These are phyloP conservation scores for Conomelus anceps DNA, from an alignment of 2,888 invertebrate species.

Conservation along the genomic window DNA sequence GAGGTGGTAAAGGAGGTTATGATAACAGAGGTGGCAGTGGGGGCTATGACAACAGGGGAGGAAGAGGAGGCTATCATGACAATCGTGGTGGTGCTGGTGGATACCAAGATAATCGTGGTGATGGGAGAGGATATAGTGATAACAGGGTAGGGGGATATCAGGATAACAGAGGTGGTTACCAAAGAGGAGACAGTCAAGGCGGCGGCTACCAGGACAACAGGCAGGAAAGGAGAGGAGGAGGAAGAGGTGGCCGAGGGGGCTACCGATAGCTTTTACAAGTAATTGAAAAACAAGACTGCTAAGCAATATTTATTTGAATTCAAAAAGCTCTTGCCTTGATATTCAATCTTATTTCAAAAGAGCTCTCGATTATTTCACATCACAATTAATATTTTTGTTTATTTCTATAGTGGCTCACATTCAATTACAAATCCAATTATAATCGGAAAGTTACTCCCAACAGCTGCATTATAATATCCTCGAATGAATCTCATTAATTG, in stretches of 20 bases:
- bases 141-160: slow-evolving; percentile 19
- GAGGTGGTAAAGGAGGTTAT: too few relatives aligned
- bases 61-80: slow-evolving; percentile 27
- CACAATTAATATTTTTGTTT: neutral
- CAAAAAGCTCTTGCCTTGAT: neutral
- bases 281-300: slow-evolving; percentile 13
- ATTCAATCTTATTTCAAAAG: neutral
- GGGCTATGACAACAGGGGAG: slow-evolving; percentile 31
- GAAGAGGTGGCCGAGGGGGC: slow-evolving; percentile 14
- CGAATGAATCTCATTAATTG: too few relatives aligned
- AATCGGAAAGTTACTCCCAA: too few relatives aligned
- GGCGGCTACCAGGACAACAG: slow-evolving; percentile 31
- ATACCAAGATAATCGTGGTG: slow-evolving; percentile 39
- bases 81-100: slow-evolving; percentile 40
- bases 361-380: neutral
- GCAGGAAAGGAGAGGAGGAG: slow-evolving; percentile 21
- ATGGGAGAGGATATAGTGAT: slow-evolving; percentile 33
- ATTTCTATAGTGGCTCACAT: neutral
- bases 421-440: too few relatives aligned
- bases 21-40: slow-evolving; percentile 39
- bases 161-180: slow-evolving; percentile 24
- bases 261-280: slow-evolving; percentile 15
- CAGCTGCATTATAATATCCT: too few relatives aligned
- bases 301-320: neutral
- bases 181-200: slow-evolving; percentile 17